Evolutionary conservation across 23 tunicate species (phyloP).

Genomic region (Ciona savignyi): DNA sequence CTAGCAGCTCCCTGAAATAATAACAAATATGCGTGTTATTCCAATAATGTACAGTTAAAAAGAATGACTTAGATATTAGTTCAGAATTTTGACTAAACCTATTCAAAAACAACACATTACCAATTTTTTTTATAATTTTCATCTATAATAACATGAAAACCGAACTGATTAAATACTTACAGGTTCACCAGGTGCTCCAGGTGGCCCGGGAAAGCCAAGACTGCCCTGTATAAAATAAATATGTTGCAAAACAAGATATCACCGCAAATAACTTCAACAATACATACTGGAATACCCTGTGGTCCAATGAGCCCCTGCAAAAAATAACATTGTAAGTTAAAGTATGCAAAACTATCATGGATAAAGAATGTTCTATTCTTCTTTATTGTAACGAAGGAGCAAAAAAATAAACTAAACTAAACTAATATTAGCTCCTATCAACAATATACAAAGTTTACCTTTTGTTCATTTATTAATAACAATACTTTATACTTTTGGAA

Average conservation of each 20-base stretch:
- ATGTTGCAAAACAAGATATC: background rate
- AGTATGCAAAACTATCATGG: background rate
- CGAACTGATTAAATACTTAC: background rate
- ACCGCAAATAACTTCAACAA: background rate
- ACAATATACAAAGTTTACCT: too few relatives aligned
- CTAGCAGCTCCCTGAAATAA: background rate
- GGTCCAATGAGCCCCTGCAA: slow-evolving; percentile 40
- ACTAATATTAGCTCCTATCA: too few relatives aligned
- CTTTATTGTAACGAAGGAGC: background rate
- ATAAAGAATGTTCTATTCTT: background rate
- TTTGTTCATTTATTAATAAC: too few relatives aligned
- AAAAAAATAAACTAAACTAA: too few relatives aligned
- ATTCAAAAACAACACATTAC: too few relatives aligned
- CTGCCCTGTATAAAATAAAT: slow-evolving; percentile 7
- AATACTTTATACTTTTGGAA: too few relatives aligned
- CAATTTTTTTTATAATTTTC: too few relatives aligned
- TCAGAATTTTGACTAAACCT: too few relatives aligned
- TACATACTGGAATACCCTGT: slow-evolving; percentile 34
- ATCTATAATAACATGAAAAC: too few relatives aligned
- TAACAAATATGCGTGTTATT: too few relatives aligned
- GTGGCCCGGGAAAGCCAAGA: slow-evolving; percentile 10
- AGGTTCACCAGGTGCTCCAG: slow-evolving; percentile 30
- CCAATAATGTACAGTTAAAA: too few relatives aligned
- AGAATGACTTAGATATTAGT: too few relatives aligned
- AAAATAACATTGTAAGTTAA: background rate